Evolutionary conservation across 2,888 invertebrate genomes (phyloP).

Genomic region (Lepidochrysops patricia): DNA sequence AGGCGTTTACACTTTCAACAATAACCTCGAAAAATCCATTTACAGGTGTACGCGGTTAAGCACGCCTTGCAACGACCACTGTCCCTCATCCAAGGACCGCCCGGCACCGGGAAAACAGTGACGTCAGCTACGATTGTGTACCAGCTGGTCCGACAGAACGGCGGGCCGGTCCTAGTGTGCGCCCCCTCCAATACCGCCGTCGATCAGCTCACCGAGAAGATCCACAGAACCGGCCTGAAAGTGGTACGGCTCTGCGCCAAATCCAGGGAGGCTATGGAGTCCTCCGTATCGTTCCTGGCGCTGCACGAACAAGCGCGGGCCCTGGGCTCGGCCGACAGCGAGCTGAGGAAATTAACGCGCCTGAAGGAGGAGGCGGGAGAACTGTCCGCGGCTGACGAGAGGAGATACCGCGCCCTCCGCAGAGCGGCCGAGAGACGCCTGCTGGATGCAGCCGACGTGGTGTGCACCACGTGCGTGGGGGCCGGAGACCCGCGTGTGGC

Average conservation of each 20-base stretch:
- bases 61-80: constrained; percentile 97
- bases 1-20: background rate
- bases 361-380: constrained; percentile 99
- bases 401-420: constrained; percentile 91
- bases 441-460: constrained; percentile 96
- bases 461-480: constrained; percentile 99
- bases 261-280: constrained; percentile 97
- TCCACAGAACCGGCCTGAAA: constrained; percentile 96
- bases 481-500: constrained; percentile 97
- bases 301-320: constrained; percentile 97
- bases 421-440: constrained; percentile 93
- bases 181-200: constrained; percentile 99
- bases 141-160: constrained; percentile 95
- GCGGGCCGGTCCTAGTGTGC: constrained; percentile 96
- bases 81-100: constrained; percentile 97
- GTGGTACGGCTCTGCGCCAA: constrained; percentile 96
- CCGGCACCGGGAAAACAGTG: constrained; percentile 98
- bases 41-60: constrained; percentile 95
- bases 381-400: constrained; percentile 95
- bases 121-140: constrained; percentile 99
- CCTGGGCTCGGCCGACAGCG: constrained; percentile 90
- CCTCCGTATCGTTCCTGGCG: constrained; percentile 96
- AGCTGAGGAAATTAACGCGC: constrained; percentile 95
- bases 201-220: constrained; percentile 98
- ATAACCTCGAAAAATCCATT: background rate